These are phyloP conservation scores for Phoeniculus purpureus DNA, from an alignment of 2,797 vertebrate genomes.

Conservation along the genomic window DNA sequence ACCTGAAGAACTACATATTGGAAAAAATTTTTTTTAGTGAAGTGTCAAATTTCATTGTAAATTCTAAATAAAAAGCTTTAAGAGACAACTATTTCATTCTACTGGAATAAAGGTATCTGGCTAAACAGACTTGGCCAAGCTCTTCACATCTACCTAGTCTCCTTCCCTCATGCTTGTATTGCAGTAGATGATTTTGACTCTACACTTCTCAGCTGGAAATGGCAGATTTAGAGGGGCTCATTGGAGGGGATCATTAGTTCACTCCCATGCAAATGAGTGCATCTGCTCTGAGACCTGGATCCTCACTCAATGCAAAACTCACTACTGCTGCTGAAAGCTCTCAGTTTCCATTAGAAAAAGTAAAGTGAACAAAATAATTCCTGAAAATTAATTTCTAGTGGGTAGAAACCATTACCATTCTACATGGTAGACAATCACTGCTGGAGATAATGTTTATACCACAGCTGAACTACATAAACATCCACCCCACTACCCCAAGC, in stretches of 20 bases:
- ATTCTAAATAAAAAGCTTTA: neutral
- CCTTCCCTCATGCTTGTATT: neutral
- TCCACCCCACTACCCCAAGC: neutral
- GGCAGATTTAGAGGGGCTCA: neutral
- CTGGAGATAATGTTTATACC: neutral
- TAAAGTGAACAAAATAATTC: conserved; percentile 38
- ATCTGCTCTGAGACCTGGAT: neutral
- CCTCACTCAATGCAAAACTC: conserved; percentile 52
- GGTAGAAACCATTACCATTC: neutral
- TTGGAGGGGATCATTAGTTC: neutral
- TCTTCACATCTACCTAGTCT: neutral
- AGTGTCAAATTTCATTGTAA: neutral
- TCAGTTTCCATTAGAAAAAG: conserved; percentile 47
- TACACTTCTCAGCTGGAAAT: neutral
- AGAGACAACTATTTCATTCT: neutral
- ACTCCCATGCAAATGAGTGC: conserved; percentile 49
- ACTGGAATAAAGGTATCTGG: neutral
- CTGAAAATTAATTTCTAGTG: conserved; percentile 41
- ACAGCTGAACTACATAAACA: neutral
- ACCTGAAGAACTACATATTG: neutral
- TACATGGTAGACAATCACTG: neutral
- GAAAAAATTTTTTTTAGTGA: neutral
- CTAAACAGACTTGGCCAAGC: neutral
- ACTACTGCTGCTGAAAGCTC: neutral
- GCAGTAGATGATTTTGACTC: neutral